phyloP scores from a whole-genome alignment of 2,113 vertebrate species.

The Jaculus jaculus region DNA sequence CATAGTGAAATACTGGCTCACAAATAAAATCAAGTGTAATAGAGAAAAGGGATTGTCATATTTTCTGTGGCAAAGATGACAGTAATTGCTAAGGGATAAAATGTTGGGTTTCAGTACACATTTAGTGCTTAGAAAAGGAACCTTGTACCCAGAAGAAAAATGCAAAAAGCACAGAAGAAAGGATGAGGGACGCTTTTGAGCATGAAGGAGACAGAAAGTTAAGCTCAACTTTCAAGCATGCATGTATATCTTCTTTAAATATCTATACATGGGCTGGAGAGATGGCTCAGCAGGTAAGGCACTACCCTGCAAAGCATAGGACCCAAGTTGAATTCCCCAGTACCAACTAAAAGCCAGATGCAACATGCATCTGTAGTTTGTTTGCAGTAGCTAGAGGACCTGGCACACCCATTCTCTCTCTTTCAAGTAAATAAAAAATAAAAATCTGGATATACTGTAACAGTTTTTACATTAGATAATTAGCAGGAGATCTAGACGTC shows the following conservation, averaged over 20 bases:
- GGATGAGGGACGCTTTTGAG: neutral
- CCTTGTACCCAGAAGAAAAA: neutral
- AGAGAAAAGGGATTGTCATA: neutral
- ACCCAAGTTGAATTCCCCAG: too few species aligned
- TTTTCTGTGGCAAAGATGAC: slow-evolving; percentile 8
- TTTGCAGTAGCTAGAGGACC: too few species aligned
- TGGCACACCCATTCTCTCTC: too few species aligned
- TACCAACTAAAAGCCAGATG: too few species aligned
- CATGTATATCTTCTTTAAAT: neutral
- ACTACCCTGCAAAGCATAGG: too few species aligned
- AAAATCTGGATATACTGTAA: neutral
- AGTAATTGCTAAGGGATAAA: neutral
- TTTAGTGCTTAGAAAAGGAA: neutral
- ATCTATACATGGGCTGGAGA: neutral
- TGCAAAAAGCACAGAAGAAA: neutral
- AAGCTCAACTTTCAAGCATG: neutral
- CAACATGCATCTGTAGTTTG: too few species aligned
- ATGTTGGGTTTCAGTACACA: neutral
- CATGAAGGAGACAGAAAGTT: neutral
- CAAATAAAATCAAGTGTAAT: neutral
- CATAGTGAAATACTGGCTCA: neutral
- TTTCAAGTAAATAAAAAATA: neutral
- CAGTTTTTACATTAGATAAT: neutral
- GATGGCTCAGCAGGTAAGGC: neutral
- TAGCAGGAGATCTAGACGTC: neutral